phyloP scores from a whole-genome alignment of 2,113 vertebrate species.

The Menidia beryllina region DNA sequence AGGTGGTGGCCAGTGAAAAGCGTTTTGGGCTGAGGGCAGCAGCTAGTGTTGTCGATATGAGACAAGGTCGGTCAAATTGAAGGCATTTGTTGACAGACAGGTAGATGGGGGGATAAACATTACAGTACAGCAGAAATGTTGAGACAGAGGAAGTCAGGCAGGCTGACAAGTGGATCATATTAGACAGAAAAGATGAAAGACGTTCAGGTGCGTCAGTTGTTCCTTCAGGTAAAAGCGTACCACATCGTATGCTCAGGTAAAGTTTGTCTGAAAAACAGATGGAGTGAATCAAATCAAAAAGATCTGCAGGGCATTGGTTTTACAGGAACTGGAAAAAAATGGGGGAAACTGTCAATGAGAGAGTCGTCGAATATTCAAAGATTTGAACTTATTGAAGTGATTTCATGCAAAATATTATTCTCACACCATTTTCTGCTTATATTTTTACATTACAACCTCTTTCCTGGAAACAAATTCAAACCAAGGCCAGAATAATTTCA shows the following conservation, averaged over 20 bases:
- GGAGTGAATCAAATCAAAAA: conserved; percentile 41
- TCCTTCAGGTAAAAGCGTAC: conserved; percentile 17
- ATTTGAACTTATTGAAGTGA: conserved; percentile 54
- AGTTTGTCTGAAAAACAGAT: conserved; percentile 39
- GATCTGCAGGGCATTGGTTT: conserved; percentile 33
- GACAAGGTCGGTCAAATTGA: conserved; percentile 61
- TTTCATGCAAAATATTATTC: conserved; percentile 66
- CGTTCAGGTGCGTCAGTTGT: neutral
- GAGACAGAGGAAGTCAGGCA: conserved; percentile 15
- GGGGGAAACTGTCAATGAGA: conserved; percentile 48
- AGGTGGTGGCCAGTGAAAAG: conserved; percentile 50
- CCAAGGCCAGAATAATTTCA: conserved; percentile 56
- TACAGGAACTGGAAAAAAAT: conserved; percentile 45
- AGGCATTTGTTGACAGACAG: conserved; percentile 55
- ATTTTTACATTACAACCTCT: conserved; percentile 40
- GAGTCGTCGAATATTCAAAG: conserved; percentile 45
- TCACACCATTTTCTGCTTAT: conserved; percentile 61
- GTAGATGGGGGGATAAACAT: conserved; percentile 16
- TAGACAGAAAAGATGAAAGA: conserved; percentile 7
- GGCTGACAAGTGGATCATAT: conserved; percentile 19
- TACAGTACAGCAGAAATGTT: conserved; percentile 14
- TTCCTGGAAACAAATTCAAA: conserved; percentile 61
- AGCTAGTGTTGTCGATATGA: conserved; percentile 42
- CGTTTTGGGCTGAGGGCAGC: conserved; percentile 33
- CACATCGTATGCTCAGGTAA: conserved; percentile 13